Percentiles rank a stretch among this genome's conserved stretches.
Conservation (phyloP, 64 coral and sea anemone genomes). For the Porites lutea region DNA sequence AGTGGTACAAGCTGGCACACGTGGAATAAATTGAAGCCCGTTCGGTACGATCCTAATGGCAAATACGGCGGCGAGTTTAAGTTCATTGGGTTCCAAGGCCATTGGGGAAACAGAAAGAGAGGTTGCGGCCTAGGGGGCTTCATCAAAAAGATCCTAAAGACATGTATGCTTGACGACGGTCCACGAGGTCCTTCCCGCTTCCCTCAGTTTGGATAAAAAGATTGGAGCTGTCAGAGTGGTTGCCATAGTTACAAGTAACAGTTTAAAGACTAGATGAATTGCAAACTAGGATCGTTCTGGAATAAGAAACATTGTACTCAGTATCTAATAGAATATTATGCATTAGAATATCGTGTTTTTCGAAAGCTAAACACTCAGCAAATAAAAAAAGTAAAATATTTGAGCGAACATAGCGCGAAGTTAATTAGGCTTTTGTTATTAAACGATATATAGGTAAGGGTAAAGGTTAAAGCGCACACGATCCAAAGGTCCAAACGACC, state of each 20-base stretch:
- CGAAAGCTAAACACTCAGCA: background rate
- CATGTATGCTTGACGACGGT: background rate
- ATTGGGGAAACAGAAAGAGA: conserved; percentile 33
- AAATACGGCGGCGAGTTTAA: background rate
- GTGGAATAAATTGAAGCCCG: conserved; percentile 14
- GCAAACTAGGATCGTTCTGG: background rate
- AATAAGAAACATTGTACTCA: background rate
- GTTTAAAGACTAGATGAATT: background rate
- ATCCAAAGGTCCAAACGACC: background rate
- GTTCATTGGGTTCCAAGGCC: conserved; percentile 25
- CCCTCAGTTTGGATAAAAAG: background rate
- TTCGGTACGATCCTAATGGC: background rate
- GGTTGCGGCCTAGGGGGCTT: background rate
- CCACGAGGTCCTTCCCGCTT: background rate
- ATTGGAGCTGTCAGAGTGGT: background rate
- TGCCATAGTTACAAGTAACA: background rate
- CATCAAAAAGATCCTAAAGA: background rate
- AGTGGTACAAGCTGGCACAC: conserved; percentile 7
- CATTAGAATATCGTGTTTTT: background rate
- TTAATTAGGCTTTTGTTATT: background rate
- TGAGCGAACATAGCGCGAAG: background rate
- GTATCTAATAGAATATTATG: background rate
- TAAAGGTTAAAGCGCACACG: background rate
- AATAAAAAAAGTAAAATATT: background rate
- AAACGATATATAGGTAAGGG: background rate